Percentiles rank a stretch among this genome's conserved stretches.
These are phyloP conservation scores for Ennomos fuscantarius DNA, from an alignment of 2,888 invertebrate genomes.

Conservation along the genomic window DNA sequence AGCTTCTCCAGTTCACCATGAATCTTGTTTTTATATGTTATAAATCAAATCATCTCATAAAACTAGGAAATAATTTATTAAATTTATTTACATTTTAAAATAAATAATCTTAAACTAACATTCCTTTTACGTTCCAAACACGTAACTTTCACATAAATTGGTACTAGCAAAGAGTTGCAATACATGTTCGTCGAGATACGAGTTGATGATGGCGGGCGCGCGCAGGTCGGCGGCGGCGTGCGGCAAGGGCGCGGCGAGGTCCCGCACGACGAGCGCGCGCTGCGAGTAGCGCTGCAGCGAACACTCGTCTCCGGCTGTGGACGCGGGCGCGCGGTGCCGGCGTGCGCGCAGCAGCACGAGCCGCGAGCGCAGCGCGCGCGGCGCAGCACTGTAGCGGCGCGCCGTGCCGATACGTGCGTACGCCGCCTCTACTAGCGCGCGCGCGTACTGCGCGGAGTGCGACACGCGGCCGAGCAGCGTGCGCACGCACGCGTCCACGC, in stretches of 20 bases:
- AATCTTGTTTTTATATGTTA: too few species aligned
- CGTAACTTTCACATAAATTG: conserved; percentile 51
- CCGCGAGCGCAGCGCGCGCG: conserved; percentile 45
- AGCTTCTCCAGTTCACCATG: too few species aligned
- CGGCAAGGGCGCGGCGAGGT: conserved; percentile 43
- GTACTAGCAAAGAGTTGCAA: conserved; percentile 43
- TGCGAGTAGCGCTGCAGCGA: conserved; percentile 33
- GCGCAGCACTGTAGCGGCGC: conserved; percentile 34
- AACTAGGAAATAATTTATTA: too few species aligned
- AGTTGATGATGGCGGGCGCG: conserved; percentile 52
- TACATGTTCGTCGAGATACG: conserved; percentile 43
- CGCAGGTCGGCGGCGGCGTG: conserved; percentile 45
- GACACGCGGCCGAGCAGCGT: conserved; percentile 53
- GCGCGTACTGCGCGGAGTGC: conserved; percentile 61
- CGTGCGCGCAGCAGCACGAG: conserved; percentile 47
- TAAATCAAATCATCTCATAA: too few species aligned
- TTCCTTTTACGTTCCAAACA: too few species aligned
- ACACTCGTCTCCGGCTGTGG: conserved; percentile 1
- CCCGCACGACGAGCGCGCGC: conserved; percentile 36
- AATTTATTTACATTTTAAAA: too few species aligned
- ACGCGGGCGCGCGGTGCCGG: conserved; percentile 31
- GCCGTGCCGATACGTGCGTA: conserved; percentile 46
- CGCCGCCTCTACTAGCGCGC: conserved; percentile 52
- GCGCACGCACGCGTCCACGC: conserved; percentile 51
- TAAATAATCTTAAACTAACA: too few species aligned